Base-by-base conservation (phyloP, 2,888 invertebrate genomes). In the Metalampra italica region DNA sequence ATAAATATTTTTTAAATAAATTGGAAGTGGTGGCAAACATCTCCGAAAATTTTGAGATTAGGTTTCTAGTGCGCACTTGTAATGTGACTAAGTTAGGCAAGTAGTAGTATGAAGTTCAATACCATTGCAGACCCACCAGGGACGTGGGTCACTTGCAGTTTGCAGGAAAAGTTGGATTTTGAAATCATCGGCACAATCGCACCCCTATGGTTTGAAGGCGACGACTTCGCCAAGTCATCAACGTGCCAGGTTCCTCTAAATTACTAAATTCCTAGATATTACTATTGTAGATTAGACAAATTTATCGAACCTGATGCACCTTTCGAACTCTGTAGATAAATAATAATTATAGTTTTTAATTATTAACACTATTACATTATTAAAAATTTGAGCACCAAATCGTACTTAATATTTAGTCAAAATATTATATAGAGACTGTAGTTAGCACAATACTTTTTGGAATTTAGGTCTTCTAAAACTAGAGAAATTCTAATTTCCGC, bases 371-470 rank as follows among this genome's bases (percentile, higher is more conserved):
- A n/a, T n/a, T 82, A 84, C 80, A 80, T 83, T 78, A 83, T 79
- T 75, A 78, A 65, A 22, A 80, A 79, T 82, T 85, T 83, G 88
- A 89, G 88, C 88, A 89, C 88, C 88, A 88, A 89, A 88, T 88
- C 82, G 88, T 89, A 89, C 88, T 89, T 89, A 88, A 85, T 86
- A 81, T 83, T 87, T 87, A 88, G 85, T 83, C 81, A 88, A 87
- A 86, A 83, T 84, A 73, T 86, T 82, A 66, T 82, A 66, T 62
- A 66, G 69, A 66, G 60, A 55, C 54, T 55, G 68, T 75, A 79
- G 75, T 66, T 77, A 77, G 76, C 75, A 71, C 74, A 75, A 75
- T 72, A 62, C 36, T 36, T 60, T 50, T 76, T 71, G 69, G 74
- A 69, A 67, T 60, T 72, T 78, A 71, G 71, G 64, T 76, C 73